Percentiles rank a stretch among this genome's conserved stretches.
Evolutionary conservation across 2,113 vertebrate species (phyloP).

Genomic region (Eurystomus gularis): DNA sequence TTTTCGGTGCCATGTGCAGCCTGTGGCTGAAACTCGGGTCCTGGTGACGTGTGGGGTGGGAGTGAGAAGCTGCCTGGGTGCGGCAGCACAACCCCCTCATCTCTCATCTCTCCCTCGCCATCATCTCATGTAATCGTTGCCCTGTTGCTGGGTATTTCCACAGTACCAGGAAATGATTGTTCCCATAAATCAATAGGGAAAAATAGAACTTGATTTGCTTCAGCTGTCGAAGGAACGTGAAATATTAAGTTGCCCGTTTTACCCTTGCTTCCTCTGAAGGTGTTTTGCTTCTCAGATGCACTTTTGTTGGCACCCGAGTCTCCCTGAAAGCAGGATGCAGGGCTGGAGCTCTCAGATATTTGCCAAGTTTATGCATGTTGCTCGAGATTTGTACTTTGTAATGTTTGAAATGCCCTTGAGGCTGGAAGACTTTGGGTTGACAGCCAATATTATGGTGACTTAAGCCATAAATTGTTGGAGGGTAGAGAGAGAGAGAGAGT

Average conservation of each 20-base stretch:
- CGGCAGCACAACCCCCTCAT: background rate
- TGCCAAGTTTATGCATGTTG: slow-evolving; percentile 52
- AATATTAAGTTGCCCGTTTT: background rate
- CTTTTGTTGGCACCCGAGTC: background rate
- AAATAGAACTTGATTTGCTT: background rate
- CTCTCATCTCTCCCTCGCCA: too few species aligned
- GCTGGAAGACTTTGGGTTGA: slow-evolving; percentile 43
- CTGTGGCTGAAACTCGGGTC: background rate
- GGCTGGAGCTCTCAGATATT: background rate
- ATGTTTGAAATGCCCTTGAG: slow-evolving; percentile 41
- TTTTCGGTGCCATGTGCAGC: background rate
- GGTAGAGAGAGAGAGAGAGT: background rate
- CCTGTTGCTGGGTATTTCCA: background rate
- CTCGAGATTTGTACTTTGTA: slow-evolving; percentile 13
- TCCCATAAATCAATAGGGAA: accelerated
- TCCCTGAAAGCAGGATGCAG: background rate
- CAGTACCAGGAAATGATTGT: background rate
- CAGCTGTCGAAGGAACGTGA: background rate
- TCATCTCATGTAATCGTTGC: background rate
- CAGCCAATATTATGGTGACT: slow-evolving; percentile 53
- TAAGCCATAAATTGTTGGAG: slow-evolving; percentile 67
- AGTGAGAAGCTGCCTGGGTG: background rate
- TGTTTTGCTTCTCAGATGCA: background rate
- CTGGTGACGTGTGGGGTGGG: background rate
- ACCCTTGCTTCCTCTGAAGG: background rate